Evolutionary conservation across 2,888 invertebrate genomes (phyloP).

Genomic region (Teinopalpus imperialis): DNA sequence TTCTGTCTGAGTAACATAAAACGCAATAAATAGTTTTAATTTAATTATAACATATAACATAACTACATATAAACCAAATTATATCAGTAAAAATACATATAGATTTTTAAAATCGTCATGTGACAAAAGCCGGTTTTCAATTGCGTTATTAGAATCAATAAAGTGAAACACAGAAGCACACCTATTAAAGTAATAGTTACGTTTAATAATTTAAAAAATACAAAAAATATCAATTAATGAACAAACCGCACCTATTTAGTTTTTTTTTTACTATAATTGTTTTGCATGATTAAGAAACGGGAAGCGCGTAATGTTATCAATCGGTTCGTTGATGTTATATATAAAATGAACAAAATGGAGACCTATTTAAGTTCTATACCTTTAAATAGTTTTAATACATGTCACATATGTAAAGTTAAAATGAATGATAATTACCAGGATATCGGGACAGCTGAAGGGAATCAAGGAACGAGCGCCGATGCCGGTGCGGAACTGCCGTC

Average conservation of each 20-base stretch:
- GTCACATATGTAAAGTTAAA: neutral
- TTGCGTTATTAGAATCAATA: neutral
- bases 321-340: conserved; percentile 31
- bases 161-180: too few species aligned
- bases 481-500: conserved; percentile 63
- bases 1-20: too few species aligned
- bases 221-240: conserved; percentile 5
- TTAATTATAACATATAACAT: too few species aligned
- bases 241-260: conserved; percentile 35
- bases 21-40: too few species aligned
- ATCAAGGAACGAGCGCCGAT: conserved; percentile 36
- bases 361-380: neutral
- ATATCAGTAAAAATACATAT: too few species aligned
- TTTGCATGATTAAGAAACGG: conserved; percentile 54
- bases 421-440: conserved; percentile 18
- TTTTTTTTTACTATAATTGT: conserved; percentile 39
- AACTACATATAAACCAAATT: too few species aligned
- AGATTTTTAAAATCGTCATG: too few species aligned
- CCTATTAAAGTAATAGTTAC: too few species aligned
- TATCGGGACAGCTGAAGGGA: conserved; percentile 35
- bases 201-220: neutral
- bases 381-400: neutral
- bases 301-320: conserved; percentile 46
- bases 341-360: neutral
- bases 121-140: conserved; percentile 1